Percentiles rank a stretch among this genome's conserved stretches.
Evolutionary conservation across 1,140 invertebrate species (phyloP).

Genomic region (Zaprionus capensis): DNA sequence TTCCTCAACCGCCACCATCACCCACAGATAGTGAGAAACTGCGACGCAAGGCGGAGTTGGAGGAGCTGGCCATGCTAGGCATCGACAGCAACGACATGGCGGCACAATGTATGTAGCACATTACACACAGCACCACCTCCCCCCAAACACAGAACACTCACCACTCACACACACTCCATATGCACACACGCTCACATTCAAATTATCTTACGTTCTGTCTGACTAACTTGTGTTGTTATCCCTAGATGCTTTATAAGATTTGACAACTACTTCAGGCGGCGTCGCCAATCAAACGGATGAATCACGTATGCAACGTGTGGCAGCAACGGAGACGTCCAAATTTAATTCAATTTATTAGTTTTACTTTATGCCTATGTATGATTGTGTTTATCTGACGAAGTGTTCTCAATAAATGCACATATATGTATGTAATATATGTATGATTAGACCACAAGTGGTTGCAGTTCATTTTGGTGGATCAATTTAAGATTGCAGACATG

Average conservation of each 20-base stretch:
- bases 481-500: too few relatives aligned
- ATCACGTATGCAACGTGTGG: not conserved
- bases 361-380: conserved; percentile 52
- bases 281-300: conserved; percentile 7
- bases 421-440: conserved; percentile 80
- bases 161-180: conserved; percentile 1
- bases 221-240: conserved; percentile 32
- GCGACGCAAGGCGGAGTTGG: conserved; percentile 85
- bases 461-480: not conserved
- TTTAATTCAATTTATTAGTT: conserved; percentile 41
- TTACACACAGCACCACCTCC: conserved; percentile 3
- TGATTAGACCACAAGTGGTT: conserved; percentile 29
- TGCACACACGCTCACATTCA: not conserved
- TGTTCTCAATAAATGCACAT: conserved; percentile 79
- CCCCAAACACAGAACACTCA: not conserved
- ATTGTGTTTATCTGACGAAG: conserved; percentile 57
- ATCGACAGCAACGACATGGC: conserved; percentile 89
- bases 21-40: conserved; percentile 76
- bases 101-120: conserved; percentile 85
- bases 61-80: conserved; percentile 89
- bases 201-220: not conserved
- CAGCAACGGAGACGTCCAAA: conserved; percentile 3
- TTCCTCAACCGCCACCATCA: conserved; percentile 68
- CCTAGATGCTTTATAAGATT: conserved; percentile 68
- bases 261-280: conserved; percentile 15